Evolutionary conservation across 2,888 invertebrate genomes (phyloP).

Genomic region (Zeuzera pyrina): DNA sequence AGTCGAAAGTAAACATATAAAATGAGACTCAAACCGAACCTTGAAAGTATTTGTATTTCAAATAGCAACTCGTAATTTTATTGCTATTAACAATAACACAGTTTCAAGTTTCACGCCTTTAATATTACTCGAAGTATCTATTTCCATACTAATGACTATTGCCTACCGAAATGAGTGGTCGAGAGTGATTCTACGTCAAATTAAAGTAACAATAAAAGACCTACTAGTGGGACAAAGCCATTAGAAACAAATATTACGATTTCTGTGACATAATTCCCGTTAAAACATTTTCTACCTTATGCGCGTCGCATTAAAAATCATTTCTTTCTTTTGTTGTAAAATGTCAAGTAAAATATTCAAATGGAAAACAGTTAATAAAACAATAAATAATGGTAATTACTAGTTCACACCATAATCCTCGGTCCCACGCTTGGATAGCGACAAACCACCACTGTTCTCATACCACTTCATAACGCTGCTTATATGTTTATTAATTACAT

Average conservation of each 20-base stretch:
- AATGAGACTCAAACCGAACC: too few relatives aligned
- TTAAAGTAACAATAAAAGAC: conserved; percentile 38
- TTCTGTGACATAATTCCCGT: background rate
- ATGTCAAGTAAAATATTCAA: conserved; percentile 45
- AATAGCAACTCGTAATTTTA: too few relatives aligned
- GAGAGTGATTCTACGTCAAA: conserved; percentile 17
- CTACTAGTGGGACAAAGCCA: conserved; percentile 35
- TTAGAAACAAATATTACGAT: conserved; percentile 15
- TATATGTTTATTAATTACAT: conserved; percentile 20
- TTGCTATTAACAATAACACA: too few relatives aligned
- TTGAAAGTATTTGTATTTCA: too few relatives aligned
- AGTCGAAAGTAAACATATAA: too few relatives aligned
- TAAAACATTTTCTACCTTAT: background rate
- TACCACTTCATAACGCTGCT: conserved; percentile 31
- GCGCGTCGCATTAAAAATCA: background rate
- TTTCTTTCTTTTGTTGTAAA: conserved; percentile 20
- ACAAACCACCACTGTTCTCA: conserved; percentile 28
- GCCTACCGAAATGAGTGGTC: conserved; percentile 16
- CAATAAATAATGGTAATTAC: conserved; percentile 52
- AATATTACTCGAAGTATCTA: too few relatives aligned
- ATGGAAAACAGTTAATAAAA: conserved; percentile 34
- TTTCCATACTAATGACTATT: conserved; percentile 37
- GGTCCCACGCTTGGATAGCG: conserved; percentile 43
- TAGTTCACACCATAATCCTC: conserved; percentile 47
- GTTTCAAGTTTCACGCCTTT: too few relatives aligned